Base-by-base conservation (phyloP, 1,140 invertebrate genomes). In the Lepidurus couesii region DNA sequence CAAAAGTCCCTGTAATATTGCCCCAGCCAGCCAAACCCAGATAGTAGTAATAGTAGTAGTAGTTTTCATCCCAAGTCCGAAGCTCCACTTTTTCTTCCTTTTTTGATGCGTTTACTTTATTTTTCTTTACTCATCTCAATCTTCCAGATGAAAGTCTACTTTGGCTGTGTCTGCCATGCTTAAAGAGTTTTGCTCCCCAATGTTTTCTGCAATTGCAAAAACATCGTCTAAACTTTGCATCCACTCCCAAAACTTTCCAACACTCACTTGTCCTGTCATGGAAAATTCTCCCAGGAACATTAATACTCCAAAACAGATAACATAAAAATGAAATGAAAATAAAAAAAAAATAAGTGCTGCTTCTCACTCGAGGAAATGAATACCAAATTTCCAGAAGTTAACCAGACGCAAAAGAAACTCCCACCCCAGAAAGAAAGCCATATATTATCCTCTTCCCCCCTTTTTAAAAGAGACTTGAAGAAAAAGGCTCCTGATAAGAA, bases 221-320 rank as follows among this genome's bases (percentile, higher is more conserved):
- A 65, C 53, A 65, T 65, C 53, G 53, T 65, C 21, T 65, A 65
- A 65, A 65, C 2, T 65, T 65, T 65, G 16, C 53, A 65, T 65
- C 53, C 53, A 65, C 53, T 65, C 53, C 8, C 16, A 65, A 65
- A 65, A 21, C 21, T 65, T 9, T 21, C 21, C n/a, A 7, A 7
- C 13, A 9, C 53, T 7, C 53, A 7, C 53, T 65, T 65, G 16
- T 7, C 21, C 13, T 16, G 16, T 13, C 21, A n/a, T 16, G 53
- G 53, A 65, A 13, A 7, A 13, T 65, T 65, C 53, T 16, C 21
- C 53, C 34, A 34, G 21, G n/a, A 65, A 65, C 53, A 65, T 65
- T 65, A 65, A 16, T 21, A 65, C 53, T 65, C 53, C 45, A 4
- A 65, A 21, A 16, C 8, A 21, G 21, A 65, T n/a, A 65, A 65